Evolutionary conservation across 2,888 invertebrate genomes (phyloP), one percentile per base, ranked within the genome.

Genomic region (Sicus ferrugineus): DNA sequence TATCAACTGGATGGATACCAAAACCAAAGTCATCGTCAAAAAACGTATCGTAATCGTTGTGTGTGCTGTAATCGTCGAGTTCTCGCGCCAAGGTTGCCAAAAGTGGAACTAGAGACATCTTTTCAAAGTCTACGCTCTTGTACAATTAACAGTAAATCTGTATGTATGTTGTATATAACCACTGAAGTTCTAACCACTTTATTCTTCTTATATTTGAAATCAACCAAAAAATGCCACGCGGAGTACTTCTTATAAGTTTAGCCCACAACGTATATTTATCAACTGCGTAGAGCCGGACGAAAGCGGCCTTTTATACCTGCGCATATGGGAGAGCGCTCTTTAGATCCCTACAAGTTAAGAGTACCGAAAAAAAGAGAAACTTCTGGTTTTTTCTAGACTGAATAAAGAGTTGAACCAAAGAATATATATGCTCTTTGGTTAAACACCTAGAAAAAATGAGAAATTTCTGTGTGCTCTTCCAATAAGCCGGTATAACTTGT

Each of bases 1-100:
- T 77, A 26, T 83, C 83, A 56, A 79, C 68, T 3, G 81, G 83
- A 72, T 80, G 73, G 38, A 83, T 72, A 26, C 82, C 83, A 56
- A 81, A 68, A 6, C 82, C 83, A 46, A 81, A 82, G 34, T 77
- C 76, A 68, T 83, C 76, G 19, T 76, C 77, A 63, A 72, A 68
- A 9, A 70, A 23, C 26, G 75, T 68, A 6, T 74, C 74, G 5
- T 70, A 62, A 28, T 73, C 62, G 19, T 62, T 34, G 3, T 68
- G 52, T 1, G 48, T n/a, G 11, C 69, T 67, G 11, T 68, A 68
- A 6, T 70, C 73, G 1, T 75, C 74, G 4, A 74, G 56, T 71
- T 77, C 78, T 62, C 68, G 72, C 38, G 74, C 74, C 52, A 75
- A 65, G 58, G 67, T 72, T 23, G 72, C 69, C 21, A 78, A 66